Percentiles rank a stretch among this genome's conserved stretches.
Evolutionary conservation across 64 coral and sea anemone species (phyloP).

Genomic region (Porites lutea): DNA sequence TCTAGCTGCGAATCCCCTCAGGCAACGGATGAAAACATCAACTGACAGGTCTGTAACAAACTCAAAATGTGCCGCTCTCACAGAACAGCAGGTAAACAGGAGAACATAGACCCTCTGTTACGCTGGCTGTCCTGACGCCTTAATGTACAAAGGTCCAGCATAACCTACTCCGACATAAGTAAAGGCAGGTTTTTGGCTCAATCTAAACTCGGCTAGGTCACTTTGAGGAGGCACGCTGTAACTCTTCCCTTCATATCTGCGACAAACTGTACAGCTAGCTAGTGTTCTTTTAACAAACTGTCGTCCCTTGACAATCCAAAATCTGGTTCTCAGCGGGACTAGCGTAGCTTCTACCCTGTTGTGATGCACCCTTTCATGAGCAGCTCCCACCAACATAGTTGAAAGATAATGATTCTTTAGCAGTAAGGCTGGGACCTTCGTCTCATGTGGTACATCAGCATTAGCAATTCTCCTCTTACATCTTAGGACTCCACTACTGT

Average conservation of each 20-base stretch:
- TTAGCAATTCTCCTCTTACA: constrained; percentile 51
- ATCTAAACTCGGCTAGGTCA: not conserved
- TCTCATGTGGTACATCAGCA: constrained; percentile 24
- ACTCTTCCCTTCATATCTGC: constrained; percentile 28
- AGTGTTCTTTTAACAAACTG: constrained; percentile 53
- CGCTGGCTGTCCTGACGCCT: not conserved
- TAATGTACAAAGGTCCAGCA: not conserved
- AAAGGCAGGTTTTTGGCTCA: constrained; percentile 10
- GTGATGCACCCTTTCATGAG: constrained; percentile 15
- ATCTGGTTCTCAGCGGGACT: constrained; percentile 39
- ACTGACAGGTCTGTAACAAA: constrained; percentile 21
- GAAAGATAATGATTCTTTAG: not conserved
- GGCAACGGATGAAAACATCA: constrained; percentile 43
- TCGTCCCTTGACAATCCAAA: constrained; percentile 39
- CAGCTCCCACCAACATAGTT: not conserved
- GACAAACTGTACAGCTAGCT: constrained; percentile 45
- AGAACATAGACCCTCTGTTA: not conserved
- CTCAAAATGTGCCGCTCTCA: constrained; percentile 53
- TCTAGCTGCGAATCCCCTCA: constrained; percentile 39
- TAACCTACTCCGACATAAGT: too few species aligned
- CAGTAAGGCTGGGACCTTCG: constrained; percentile 1
- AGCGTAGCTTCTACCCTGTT: constrained; percentile 41
- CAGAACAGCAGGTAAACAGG: not conserved
- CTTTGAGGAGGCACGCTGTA: constrained; percentile 9
- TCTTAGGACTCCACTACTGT: constrained; percentile 36